A percentile compares a stretch with the other conserved stretches of the same genome.
These are phyloP conservation scores for Marmota flaviventris DNA, from an alignment of 2,113 vertebrate genomes.

Conservation along the genomic window DNA sequence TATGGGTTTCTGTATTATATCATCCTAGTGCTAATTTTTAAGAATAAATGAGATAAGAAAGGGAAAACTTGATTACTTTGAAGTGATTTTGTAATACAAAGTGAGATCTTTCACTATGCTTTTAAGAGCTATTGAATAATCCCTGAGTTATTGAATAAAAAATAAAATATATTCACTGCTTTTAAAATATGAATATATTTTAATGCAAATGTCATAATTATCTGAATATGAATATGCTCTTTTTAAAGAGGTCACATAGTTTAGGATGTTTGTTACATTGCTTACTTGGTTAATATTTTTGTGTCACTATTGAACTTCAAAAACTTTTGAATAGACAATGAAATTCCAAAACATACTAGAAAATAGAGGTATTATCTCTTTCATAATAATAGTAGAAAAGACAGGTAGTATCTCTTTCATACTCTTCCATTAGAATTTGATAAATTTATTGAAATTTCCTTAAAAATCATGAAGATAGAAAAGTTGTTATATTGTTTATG, in stretches of 20 bases:
- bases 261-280: background rate
- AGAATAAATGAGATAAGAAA: background rate
- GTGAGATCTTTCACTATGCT: background rate
- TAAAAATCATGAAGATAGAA: background rate
- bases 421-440: background rate
- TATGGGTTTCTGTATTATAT: background rate
- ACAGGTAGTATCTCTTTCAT: background rate
- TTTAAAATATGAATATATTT: slow-evolving; percentile 27
- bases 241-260: slow-evolving; percentile 19
- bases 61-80: background rate
- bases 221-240: background rate
- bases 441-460: slow-evolving; percentile 31
- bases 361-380: background rate
- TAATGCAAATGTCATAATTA: slow-evolving; percentile 50
- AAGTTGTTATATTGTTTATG: background rate
- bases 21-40: slow-evolving; percentile 27
- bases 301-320: background rate
- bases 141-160: slow-evolving; percentile 22
- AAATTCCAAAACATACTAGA: background rate
- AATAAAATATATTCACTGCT: background rate
- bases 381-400: background rate
- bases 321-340: slow-evolving; percentile 46
- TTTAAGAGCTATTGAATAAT: background rate
- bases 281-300: slow-evolving; percentile 32
- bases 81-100: slow-evolving; percentile 24